Conservation (phyloP, 1,140 invertebrate species). For the Euura saliciscinereae region DNA sequence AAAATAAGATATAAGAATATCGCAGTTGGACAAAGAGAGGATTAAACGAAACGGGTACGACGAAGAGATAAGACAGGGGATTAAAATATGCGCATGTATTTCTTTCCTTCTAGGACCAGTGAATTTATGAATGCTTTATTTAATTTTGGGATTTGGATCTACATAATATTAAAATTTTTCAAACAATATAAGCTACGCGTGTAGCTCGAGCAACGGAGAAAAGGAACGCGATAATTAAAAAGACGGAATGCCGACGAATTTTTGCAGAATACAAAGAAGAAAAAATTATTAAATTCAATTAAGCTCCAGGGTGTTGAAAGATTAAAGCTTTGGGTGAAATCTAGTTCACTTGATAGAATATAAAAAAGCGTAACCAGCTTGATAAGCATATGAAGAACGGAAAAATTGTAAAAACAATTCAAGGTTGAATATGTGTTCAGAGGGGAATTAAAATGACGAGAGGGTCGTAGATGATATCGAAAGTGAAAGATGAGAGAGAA, state of each 20-base stretch:
- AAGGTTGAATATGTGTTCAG: background rate
- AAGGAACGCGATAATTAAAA: conserved; percentile 22
- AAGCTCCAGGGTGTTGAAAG: no score
- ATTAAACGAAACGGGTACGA: conserved; percentile 12
- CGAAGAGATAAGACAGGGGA: conserved; percentile 13
- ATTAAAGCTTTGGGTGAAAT: no score
- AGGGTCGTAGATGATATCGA: background rate
- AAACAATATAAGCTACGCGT: no score
- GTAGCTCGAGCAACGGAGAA: no score
- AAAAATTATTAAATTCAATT: no score
- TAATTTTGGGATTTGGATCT: conserved; percentile 34
- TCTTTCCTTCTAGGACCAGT: conserved; percentile 15
- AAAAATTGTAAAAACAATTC: no score
- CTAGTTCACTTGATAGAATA: no score
- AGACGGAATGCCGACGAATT: conserved; percentile 12
- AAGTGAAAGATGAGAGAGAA: background rate
- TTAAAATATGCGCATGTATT: conserved; percentile 21
- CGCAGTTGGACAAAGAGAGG: conserved; percentile 10
- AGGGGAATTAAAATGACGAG: background rate
- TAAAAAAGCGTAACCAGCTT: no score
- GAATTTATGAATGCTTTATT: conserved; percentile 43
- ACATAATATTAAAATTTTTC: conserved; percentile 4
- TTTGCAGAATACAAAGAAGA: conserved; percentile 6
- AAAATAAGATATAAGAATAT: conserved; percentile 5
- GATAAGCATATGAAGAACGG: no score